phyloP scores from a whole-genome alignment of 2,113 vertebrate species.

The Xenus cinereus region DNA sequence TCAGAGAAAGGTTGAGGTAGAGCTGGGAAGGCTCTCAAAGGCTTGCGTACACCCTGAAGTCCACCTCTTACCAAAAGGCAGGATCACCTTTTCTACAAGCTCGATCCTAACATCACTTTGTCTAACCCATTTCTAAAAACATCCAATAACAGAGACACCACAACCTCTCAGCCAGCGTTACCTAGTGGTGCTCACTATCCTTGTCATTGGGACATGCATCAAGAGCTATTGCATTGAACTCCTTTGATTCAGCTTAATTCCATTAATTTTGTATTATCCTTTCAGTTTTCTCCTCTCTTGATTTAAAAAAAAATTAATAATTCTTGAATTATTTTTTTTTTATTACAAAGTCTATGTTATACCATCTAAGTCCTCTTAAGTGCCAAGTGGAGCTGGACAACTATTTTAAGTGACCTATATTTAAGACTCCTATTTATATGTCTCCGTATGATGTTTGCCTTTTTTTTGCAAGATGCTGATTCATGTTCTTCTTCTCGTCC shows the following conservation, averaged over 20 bases:
- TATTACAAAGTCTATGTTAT: not conserved
- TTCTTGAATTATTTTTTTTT: not conserved
- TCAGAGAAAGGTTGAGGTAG: not conserved
- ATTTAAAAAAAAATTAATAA: not conserved
- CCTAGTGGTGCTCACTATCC: not conserved
- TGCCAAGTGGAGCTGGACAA: not conserved
- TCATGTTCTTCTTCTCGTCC: not conserved
- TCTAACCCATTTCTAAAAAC: not conserved
- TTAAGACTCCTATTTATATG: slow-evolving; percentile 16
- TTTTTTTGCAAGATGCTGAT: slow-evolving; percentile 39
- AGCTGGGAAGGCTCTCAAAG: not conserved
- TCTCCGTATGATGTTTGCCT: not conserved
- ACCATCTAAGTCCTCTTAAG: not conserved
- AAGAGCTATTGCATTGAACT: not conserved
- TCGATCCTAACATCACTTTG: not conserved
- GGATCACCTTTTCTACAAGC: not conserved
- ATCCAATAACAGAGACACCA: not conserved
- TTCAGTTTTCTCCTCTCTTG: not conserved
- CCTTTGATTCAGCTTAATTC: not conserved
- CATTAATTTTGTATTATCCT: not conserved
- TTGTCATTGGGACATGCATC: not conserved
- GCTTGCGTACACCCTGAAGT: not conserved
- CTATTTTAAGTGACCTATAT: slow-evolving; percentile 29
- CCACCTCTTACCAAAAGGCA: not conserved
- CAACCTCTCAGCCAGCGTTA: not conserved